phyloP scores from a whole-genome alignment of 53 echinoderm and acorn worm genomes.

The Mesocentrotus franciscanus region DNA sequence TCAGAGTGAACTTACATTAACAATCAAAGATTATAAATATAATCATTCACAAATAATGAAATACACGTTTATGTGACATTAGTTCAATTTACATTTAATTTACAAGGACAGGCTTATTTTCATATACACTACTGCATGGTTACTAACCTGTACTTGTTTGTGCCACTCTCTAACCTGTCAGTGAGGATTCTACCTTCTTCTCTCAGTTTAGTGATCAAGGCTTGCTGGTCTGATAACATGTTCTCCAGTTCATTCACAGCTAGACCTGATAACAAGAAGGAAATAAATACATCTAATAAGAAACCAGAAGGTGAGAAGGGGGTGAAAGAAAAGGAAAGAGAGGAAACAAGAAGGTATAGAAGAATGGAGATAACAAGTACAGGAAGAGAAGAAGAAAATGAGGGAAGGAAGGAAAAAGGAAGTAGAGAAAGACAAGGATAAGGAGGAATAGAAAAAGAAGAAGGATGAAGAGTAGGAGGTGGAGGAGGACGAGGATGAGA shows the following conservation, averaged over 20 bases:
- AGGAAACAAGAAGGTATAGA: not conserved
- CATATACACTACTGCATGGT: not conserved
- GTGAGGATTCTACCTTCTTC: slow-evolving; percentile 87
- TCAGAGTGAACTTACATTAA: too few species aligned
- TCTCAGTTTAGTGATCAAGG: slow-evolving; percentile 86
- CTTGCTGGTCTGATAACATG: slow-evolving; percentile 85
- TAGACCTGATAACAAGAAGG: slow-evolving; percentile 64
- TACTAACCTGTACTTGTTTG: slow-evolving; percentile 87
- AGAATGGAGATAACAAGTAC: too few species aligned
- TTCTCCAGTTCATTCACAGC: slow-evolving; percentile 88
- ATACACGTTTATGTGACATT: too few species aligned
- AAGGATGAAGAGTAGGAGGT: too few species aligned
- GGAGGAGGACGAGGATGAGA: too few species aligned
- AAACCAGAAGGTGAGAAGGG: not conserved
- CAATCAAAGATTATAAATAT: too few species aligned
- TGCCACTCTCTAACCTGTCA: slow-evolving; percentile 81
- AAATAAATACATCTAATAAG: not conserved
- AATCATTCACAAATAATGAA: too few species aligned
- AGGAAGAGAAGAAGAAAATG: too few species aligned
- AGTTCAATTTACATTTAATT: too few species aligned
- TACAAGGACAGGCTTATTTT: not conserved
- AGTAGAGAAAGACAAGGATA: too few species aligned
- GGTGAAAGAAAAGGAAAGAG: not conserved
- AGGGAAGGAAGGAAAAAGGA: too few species aligned
- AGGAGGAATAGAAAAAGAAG: too few species aligned